These are phyloP conservation scores for Eupsittula cactorum DNA, from an alignment of 2,113 vertebrate genomes.

Conservation along the genomic window DNA sequence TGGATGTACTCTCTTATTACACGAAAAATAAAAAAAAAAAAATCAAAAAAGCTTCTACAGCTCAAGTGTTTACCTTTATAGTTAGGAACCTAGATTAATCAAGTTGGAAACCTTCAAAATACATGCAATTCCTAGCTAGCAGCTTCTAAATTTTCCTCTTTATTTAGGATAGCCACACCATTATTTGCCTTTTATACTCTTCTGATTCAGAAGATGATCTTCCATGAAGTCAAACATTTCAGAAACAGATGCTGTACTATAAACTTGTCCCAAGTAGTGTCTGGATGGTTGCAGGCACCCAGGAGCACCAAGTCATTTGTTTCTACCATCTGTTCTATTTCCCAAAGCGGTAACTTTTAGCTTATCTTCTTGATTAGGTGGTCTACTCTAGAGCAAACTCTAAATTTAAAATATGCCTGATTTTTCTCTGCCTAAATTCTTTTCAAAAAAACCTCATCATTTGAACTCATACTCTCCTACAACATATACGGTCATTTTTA, in stretches of 20 bases:
- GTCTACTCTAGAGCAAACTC: conserved; percentile 60
- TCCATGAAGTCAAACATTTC: not conserved
- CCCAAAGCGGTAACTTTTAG: conserved; percentile 61
- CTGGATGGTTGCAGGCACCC: conserved; percentile 49
- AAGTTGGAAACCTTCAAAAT: not conserved
- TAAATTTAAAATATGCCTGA: conserved; percentile 36
- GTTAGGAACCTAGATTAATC: not conserved
- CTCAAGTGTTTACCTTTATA: not conserved
- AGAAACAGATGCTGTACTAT: conserved; percentile 33
- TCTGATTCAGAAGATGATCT: not conserved
- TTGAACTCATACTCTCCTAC: not conserved
- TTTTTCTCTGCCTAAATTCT: not conserved
- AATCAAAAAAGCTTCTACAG: not conserved
- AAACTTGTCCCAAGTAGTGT: conserved; percentile 38
- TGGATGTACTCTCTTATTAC: not conserved
- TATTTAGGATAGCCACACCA: not conserved
- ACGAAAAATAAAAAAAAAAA: not conserved
- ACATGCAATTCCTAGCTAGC: not conserved
- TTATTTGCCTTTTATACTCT: not conserved
- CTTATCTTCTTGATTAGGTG: conserved; percentile 61
- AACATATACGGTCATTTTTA: not conserved
- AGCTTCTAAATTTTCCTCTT: not conserved
- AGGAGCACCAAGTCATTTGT: conserved; percentile 67
- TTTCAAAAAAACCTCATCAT: not conserved
- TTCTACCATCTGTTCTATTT: conserved; percentile 68